Base-by-base conservation (phyloP, 53 echinoderm and acorn worm species). In the Crossaster papposus region DNA sequence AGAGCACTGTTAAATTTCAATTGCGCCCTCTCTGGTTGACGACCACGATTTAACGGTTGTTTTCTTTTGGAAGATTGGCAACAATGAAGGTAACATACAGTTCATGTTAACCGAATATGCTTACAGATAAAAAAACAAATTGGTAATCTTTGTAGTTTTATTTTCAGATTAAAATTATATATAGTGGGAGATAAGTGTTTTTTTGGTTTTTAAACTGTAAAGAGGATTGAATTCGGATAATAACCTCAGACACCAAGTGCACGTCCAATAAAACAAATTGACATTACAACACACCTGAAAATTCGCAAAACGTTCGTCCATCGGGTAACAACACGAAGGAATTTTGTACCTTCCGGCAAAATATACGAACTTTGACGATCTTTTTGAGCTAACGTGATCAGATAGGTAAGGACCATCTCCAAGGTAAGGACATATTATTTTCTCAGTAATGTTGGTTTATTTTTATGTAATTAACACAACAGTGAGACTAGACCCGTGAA, bases 11-110 rank as follows among this genome's bases (percentile, higher is more conserved):
- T 64, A 22, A 64, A 2, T 32, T 71, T 54, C 6, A 22, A 74
- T 35, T 71, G 85, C 85, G 85, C 85, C 85, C 72, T 85, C 85
- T 85, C 18, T 73, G 80, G 30, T 70, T 54, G 73, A 74, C 73
- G 74, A 55, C 31, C 54, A 13, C 28, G 9, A 71, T n/a, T n/a
- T n/a, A n/a, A 17, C 7, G 23, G 30, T 80, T 85, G 85, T 85
- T 85, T 85, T 85, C 85, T 72, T 83, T 83, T 68, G 32, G 68
- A 83, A 83, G 44, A 83, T 33, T 24, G 31, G 17, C 26, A 14
- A 14, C 79, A 18, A 17, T 32, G n/a, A 33, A 20, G 6, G 8
- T 52, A 24, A 79, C 54, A 54, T 54, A 37, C 30, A 79, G 54
- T 20, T 79, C 36, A 26, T 54, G 79, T 29, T 52, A 30, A 53